Evolutionary conservation across 2,888 invertebrate species (phyloP).

Genomic region (Drosophila atroscutellata): DNA sequence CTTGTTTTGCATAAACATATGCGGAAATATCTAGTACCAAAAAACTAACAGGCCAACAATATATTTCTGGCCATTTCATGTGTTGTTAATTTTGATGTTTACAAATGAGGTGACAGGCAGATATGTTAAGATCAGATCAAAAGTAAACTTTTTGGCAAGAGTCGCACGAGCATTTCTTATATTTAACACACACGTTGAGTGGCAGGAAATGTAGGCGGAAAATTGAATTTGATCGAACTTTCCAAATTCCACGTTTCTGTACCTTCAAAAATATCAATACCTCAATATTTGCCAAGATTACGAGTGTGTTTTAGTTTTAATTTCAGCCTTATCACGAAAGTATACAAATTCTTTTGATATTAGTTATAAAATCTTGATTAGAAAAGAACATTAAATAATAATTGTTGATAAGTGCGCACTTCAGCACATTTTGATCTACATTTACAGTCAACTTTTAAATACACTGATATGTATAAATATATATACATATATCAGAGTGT

Average conservation of each 20-base stretch:
- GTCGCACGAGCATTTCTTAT: neutral
- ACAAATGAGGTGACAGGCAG: constrained; percentile 35
- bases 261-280: neutral
- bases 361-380: neutral
- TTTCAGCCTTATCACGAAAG: neutral
- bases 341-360: neutral
- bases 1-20: constrained; percentile 40
- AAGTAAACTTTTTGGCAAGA: constrained; percentile 28
- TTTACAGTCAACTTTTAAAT: neutral
- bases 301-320: neutral
- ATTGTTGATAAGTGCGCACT: neutral
- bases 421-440: neutral
- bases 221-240: neutral
- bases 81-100: constrained; percentile 28
- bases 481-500: constrained; percentile 1
- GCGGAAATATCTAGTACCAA: constrained; percentile 31
- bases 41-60: constrained; percentile 16
- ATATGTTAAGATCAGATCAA: constrained; percentile 9
- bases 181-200: neutral
- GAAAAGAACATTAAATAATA: neutral
- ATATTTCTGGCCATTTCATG: constrained; percentile 17
- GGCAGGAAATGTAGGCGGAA: neutral
- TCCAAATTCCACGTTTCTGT: neutral
- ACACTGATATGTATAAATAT: neutral
- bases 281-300: neutral